These are phyloP conservation scores for Vanessa atalanta DNA, from an alignment of 1,140 invertebrate species.

Conservation along the genomic window DNA sequence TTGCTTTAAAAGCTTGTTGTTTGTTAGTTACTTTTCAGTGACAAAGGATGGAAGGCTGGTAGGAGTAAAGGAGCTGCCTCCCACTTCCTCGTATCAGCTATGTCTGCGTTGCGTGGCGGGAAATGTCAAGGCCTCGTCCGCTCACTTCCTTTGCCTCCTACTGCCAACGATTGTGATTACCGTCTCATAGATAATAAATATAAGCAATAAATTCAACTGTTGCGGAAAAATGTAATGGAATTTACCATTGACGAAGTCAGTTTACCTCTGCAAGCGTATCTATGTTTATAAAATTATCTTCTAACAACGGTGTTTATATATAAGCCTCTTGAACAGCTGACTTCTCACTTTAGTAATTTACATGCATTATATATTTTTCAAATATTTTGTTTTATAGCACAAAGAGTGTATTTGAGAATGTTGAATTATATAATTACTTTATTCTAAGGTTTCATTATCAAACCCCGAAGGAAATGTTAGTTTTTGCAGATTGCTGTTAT, in stretches of 20 bases:
- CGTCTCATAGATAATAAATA: slow-evolving; percentile 46
- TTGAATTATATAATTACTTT: too few relatives aligned
- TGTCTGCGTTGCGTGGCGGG: slow-evolving; percentile 55
- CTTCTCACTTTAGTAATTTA: background rate
- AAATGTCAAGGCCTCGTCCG: slow-evolving; percentile 75
- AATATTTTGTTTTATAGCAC: too few relatives aligned
- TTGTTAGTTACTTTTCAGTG: background rate
- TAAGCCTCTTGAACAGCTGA: background rate
- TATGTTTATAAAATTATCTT: background rate
- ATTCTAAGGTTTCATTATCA: too few relatives aligned
- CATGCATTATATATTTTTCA: background rate
- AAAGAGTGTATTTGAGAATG: too few relatives aligned
- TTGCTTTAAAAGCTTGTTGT: background rate
- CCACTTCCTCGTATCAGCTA: slow-evolving; percentile 68
- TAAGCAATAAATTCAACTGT: slow-evolving; percentile 44
- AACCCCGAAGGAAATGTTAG: slow-evolving; percentile 12
- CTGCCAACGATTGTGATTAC: slow-evolving; percentile 42
- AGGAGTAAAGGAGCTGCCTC: slow-evolving; percentile 41
- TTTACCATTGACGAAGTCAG: slow-evolving; percentile 30
- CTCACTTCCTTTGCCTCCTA: slow-evolving; percentile 67
- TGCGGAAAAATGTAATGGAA: slow-evolving; percentile 45
- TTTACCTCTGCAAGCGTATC: slow-evolving; percentile 2
- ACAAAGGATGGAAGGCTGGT: slow-evolving; percentile 21
- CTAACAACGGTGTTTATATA: slow-evolving; percentile 15
- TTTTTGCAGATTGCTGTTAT: slow-evolving; percentile 16